Percentiles rank a stretch among this genome's conserved stretches.
Evolutionary conservation across 2,113 vertebrate species (phyloP).

Genomic region (Lycaon pictus): DNA sequence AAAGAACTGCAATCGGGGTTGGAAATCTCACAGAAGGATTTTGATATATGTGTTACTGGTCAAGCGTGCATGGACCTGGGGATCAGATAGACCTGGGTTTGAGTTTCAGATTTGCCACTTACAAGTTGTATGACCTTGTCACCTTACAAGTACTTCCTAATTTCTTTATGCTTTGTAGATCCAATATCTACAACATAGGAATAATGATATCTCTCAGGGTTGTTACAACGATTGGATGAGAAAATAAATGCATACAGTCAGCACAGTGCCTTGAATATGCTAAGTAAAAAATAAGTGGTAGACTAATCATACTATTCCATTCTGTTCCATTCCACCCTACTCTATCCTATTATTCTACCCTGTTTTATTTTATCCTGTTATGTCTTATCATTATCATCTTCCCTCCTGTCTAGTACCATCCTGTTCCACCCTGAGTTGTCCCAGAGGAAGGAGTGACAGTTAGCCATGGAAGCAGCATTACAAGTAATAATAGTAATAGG

Average conservation of each 20-base stretch:
- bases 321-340: not conserved
- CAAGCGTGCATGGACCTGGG: not conserved
- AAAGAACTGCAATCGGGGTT: not conserved
- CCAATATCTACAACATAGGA: not conserved
- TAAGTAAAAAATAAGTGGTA: not conserved
- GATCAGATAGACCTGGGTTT: not conserved
- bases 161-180: not conserved
- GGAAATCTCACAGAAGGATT: not conserved
- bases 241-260: not conserved
- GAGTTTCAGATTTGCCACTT: not conserved
- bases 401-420: not conserved
- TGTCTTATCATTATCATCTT: not conserved
- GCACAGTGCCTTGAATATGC: not conserved
- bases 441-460: conserved; percentile 1
- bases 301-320: not conserved
- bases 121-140: not conserved
- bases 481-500: not conserved
- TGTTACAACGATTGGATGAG: not conserved
- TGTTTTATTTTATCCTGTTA: not conserved
- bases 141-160: not conserved
- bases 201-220: not conserved
- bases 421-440: not conserved
- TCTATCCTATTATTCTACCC: not conserved
- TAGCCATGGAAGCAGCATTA: not conserved
- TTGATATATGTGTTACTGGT: not conserved